phyloP scores from a whole-genome alignment of 2,888 invertebrate genomes.

The Himalopsyche anomala region DNA sequence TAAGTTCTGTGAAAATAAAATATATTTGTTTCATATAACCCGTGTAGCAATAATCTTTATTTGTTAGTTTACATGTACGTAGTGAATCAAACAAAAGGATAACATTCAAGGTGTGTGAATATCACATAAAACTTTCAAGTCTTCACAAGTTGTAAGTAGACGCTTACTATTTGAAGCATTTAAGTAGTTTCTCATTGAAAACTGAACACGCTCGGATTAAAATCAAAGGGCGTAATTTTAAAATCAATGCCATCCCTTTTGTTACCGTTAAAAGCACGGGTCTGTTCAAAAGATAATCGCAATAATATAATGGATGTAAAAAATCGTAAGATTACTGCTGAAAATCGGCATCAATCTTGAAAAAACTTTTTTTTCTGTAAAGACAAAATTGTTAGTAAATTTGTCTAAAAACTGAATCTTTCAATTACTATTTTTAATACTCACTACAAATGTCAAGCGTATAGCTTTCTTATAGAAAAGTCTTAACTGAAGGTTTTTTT shows the following conservation, averaged over 20 bases:
- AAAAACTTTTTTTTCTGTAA: no score
- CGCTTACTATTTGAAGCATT: not conserved
- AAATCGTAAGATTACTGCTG: not conserved
- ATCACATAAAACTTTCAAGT: not conserved
- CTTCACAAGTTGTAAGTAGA: not conserved
- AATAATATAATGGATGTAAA: not conserved
- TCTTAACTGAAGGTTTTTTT: no score
- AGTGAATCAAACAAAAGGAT: not conserved
- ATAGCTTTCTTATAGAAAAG: no score
- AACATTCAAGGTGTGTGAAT: conserved; percentile 16
- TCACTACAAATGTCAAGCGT: no score
- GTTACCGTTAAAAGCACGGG: not conserved
- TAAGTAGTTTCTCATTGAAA: conserved; percentile 37
- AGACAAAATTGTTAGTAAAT: no score
- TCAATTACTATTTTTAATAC: no score
- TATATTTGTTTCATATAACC: no score
- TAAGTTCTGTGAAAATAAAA: no score
- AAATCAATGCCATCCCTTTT: conserved; percentile 7
- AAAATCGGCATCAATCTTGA: no score
- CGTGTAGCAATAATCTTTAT: not conserved
- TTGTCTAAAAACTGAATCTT: no score
- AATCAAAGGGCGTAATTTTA: conserved; percentile 51
- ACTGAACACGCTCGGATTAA: conserved; percentile 46
- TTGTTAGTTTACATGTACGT: not conserved
- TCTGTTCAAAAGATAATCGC: not conserved